These are phyloP conservation scores for Scalopus aquaticus DNA, from an alignment of 2,113 vertebrate genomes.

Conservation along the genomic window DNA sequence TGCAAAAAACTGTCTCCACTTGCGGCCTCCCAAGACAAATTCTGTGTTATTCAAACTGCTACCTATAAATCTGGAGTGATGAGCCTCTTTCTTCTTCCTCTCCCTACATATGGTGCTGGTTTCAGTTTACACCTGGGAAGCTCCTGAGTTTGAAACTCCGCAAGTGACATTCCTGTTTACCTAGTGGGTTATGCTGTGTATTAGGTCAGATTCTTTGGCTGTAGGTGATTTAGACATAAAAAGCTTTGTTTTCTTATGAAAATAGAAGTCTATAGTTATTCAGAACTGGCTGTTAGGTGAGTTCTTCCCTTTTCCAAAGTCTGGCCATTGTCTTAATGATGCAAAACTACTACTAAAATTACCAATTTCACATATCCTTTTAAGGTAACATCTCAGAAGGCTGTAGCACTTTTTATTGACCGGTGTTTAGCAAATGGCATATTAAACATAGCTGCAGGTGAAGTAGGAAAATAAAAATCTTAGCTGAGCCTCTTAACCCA, in stretches of 20 bases:
- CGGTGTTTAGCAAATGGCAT: not conserved
- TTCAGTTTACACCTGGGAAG: not conserved
- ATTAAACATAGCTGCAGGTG: not conserved
- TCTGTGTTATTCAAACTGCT: not conserved
- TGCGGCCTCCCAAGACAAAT: not conserved
- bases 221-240: not conserved
- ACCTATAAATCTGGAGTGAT: not conserved
- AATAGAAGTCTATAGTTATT: not conserved
- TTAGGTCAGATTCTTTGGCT: not conserved
- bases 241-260: not conserved
- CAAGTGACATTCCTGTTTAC: not conserved
- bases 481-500: not conserved
- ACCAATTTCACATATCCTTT: not conserved
- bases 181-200: not conserved
- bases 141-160: not conserved
- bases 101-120: not conserved
- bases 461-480: not conserved
- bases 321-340: not conserved
- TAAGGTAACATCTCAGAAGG: not conserved
- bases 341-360: not conserved
- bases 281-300: not conserved
- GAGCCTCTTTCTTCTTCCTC: too few species aligned
- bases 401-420: not conserved
- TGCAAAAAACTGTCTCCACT: too few species aligned
- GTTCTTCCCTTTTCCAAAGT: not conserved